Conservation (phyloP, 2,888 invertebrate species). For the Hypolimnas misippus region DNA sequence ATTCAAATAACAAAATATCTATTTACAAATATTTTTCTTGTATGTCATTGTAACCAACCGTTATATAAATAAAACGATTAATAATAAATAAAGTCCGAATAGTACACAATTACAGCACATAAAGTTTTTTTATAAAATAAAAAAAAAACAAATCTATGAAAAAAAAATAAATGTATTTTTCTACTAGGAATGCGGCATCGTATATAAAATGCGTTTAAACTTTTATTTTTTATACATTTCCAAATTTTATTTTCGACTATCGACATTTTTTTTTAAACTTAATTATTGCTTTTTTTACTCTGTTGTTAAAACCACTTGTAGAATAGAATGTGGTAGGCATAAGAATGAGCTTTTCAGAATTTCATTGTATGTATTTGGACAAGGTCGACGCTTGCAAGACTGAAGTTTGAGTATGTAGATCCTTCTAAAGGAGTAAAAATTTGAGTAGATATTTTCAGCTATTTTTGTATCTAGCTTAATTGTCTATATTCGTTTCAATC, state of each 20-base stretch:
- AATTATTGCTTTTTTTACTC: not conserved
- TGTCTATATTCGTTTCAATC: conserved; percentile 27
- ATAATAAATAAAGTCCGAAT: conserved; percentile 28
- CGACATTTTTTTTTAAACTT: conserved; percentile 11
- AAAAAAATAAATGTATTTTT: conserved; percentile 44
- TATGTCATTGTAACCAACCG: conserved; percentile 35
- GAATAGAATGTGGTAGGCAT: conserved; percentile 18
- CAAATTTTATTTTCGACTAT: not conserved
- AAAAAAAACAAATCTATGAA: conserved; percentile 23
- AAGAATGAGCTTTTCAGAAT: conserved; percentile 35
- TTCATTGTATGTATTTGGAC: conserved; percentile 36
- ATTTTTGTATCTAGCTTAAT: conserved; percentile 62
- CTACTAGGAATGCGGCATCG: conserved; percentile 41
- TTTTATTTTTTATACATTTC: not conserved
- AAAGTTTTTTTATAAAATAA: conserved; percentile 30
- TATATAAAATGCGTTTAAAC: conserved; percentile 18
- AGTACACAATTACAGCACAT: conserved; percentile 40
- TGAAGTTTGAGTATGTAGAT: conserved; percentile 64
- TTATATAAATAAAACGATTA: conserved; percentile 32
- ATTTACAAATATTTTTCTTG: conserved; percentile 38
- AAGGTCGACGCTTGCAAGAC: conserved; percentile 75
- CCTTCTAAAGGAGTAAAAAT: conserved; percentile 71
- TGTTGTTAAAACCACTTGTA: not conserved
- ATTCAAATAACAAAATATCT: conserved; percentile 27
- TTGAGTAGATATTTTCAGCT: conserved; percentile 65